Evolutionary conservation across 2,113 vertebrate species (phyloP), one percentile per base, ranked within the genome.

Genomic region (Chitala chitala): DNA sequence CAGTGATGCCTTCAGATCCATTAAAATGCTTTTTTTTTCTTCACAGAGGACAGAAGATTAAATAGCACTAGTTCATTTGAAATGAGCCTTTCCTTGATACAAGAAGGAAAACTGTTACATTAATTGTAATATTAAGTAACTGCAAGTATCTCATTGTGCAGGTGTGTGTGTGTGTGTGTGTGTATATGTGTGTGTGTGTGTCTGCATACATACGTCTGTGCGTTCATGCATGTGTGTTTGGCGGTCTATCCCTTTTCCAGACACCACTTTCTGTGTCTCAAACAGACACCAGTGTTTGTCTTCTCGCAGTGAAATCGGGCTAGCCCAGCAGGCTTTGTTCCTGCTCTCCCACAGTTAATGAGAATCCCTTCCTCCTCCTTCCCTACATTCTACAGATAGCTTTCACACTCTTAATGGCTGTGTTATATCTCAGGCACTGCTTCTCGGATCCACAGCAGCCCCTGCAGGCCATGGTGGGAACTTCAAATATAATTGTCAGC

Each of bases 391-490:
- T 36, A 31, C 66, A 69, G 65, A 68, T 29, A 63, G 73, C 24
- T 44, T n/a, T 38, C 20, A 22, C 31, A 12, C 59, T 31, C 29
- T 13, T 33, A 54, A 64, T 24, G 33, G 38, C 24, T 26, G 51
- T 50, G 42, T 26, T 69, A 38, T 38, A 2, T 29, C 26, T 48
- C 44, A 50, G 58, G 26, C 22, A 12, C 29, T 5, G 17, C 71
- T 8, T 42, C 63, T 33, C 71, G 55, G 88, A 87, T 5, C 86
- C 85, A 91, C 87, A 92, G 89, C 90, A 90, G 84, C 88, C 88
- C 89, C 88, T 92, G 82, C 89, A 91, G 89, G 87, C 79, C 56
- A 22, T 10, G 70, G 7, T 12, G 58, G 78, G 80, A 87, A 80
- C 44, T 80, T 29, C 77, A 13, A 10, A 0, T 22, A 24, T 59